Conservation (phyloP, 1,140 invertebrate species). For the Ceratina australensis region DNA sequence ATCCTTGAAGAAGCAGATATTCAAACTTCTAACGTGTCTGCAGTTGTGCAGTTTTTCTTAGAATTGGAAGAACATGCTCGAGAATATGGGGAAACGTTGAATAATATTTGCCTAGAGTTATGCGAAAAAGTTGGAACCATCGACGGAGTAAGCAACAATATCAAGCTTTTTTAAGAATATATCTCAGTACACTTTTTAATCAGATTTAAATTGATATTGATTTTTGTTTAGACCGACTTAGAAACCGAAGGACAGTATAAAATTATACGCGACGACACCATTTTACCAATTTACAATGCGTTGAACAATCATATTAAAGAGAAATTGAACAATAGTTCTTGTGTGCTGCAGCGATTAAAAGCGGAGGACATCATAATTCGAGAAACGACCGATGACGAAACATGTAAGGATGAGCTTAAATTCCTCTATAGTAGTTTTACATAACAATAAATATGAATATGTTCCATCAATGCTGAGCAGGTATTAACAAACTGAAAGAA, state of each 20-base stretch:
- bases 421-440: background rate
- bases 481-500: constrained; percentile 71
- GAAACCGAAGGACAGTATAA: constrained; percentile 62
- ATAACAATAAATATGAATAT: background rate
- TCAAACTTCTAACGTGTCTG: constrained; percentile 58
- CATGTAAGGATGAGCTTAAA: constrained; percentile 23
- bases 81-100: constrained; percentile 70
- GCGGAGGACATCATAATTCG: constrained; percentile 67
- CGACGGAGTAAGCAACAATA: constrained; percentile 66
- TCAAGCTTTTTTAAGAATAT: background rate
- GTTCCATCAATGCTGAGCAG: constrained; percentile 51
- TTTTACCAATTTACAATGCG: constrained; percentile 68
- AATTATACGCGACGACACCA: constrained; percentile 72
- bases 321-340: constrained; percentile 76
- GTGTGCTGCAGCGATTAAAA: constrained; percentile 76
- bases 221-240: constrained; percentile 60
- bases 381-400: constrained; percentile 15
- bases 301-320: constrained; percentile 74
- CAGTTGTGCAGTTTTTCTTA: constrained; percentile 68
- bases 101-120: constrained; percentile 73
- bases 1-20: constrained; percentile 68
- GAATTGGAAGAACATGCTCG: constrained; percentile 70
- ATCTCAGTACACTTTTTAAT: background rate
- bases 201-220: constrained; percentile 5
- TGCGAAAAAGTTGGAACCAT: constrained; percentile 72